Conservation (phyloP, 2,797 vertebrate species). For the Yasuhikotakia modesta region DNA sequence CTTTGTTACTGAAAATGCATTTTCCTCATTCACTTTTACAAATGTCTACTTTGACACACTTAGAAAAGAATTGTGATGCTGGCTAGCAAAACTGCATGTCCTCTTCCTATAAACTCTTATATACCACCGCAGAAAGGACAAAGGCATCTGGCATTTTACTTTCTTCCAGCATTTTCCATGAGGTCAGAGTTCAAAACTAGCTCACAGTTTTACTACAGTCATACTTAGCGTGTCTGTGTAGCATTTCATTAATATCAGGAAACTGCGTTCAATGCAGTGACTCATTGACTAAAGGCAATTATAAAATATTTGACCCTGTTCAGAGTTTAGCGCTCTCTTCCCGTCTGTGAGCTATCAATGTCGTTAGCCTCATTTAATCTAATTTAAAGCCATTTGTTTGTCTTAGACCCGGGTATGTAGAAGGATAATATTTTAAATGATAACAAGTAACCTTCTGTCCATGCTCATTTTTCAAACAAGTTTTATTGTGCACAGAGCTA, state of each 20-base stretch:
- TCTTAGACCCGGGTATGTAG: slow-evolving; percentile 73
- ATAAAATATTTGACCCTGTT: slow-evolving; percentile 38
- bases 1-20: too few relatives aligned
- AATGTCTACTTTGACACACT: too few relatives aligned
- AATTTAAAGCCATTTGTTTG: slow-evolving; percentile 80
- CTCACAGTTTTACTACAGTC: not conserved
- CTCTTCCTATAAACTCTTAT: too few relatives aligned
- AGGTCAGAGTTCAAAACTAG: slow-evolving; percentile 31
- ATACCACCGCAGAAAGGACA: not conserved
- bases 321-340: slow-evolving; percentile 46
- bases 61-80: too few relatives aligned
- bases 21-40: too few relatives aligned
- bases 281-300: slow-evolving; percentile 3
- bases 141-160: not conserved
- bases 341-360: slow-evolving; percentile 61
- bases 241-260: slow-evolving; percentile 9
- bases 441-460: slow-evolving; percentile 78
- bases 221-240: not conserved
- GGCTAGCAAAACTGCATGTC: too few relatives aligned
- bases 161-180: slow-evolving; percentile 2
- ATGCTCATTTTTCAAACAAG: slow-evolving; percentile 72
- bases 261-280: not conserved
- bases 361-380: slow-evolving; percentile 73
- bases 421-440: slow-evolving; percentile 83
- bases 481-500: slow-evolving; percentile 67